Conservation (phyloP, 2,113 vertebrate species). For the Mandrillus leucophaeus region DNA sequence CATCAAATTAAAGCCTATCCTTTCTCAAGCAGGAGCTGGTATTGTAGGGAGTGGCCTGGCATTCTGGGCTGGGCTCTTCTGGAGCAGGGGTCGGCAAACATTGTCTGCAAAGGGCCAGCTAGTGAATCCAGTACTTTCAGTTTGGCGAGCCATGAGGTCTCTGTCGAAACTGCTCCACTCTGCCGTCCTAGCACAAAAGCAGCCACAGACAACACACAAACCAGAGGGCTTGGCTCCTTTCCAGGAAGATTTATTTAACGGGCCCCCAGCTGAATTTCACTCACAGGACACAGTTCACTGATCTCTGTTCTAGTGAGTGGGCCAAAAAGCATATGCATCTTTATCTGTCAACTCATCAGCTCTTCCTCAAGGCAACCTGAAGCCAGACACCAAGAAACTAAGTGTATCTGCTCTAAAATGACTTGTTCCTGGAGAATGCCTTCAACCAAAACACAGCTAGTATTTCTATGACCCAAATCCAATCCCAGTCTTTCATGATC, state of each 20-base stretch:
- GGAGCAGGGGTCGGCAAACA: neutral
- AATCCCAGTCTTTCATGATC: neutral
- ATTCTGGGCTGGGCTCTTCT: neutral
- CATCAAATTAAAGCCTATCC: neutral
- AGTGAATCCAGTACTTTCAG: neutral
- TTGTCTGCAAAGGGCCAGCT: neutral
- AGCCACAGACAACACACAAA: neutral
- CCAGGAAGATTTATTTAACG: neutral
- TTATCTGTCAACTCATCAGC: neutral
- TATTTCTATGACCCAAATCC: neutral
- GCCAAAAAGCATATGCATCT: neutral
- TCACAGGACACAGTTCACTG: neutral
- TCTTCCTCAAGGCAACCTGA: neutral
- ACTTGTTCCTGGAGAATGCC: neutral
- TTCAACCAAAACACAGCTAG: neutral
- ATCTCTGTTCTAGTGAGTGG: neutral
- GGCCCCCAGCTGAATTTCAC: neutral
- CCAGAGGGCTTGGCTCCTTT: neutral
- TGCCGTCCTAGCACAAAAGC: neutral
- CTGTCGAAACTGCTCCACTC: neutral
- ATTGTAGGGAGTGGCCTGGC: too few species aligned
- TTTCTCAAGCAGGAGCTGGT: neutral
- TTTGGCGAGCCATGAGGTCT: neutral
- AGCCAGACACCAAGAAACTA: neutral
- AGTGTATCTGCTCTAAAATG: neutral